These are phyloP conservation scores for Ia io DNA, from an alignment of 2,113 vertebrate species.

Conservation along the genomic window DNA sequence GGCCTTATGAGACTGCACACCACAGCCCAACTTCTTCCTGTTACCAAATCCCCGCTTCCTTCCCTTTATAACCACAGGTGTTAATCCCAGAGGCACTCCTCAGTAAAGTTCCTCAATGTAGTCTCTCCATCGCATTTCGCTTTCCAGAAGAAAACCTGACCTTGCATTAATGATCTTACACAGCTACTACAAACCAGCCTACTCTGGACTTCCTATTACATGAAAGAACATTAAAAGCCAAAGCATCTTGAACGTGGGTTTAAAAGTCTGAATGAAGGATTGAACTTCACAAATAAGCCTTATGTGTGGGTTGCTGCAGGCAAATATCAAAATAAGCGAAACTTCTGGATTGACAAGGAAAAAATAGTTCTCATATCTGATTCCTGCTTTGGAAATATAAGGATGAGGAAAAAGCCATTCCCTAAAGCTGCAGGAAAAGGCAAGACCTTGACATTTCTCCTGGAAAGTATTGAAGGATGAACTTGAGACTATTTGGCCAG, in stretches of 20 bases:
- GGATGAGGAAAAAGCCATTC: conserved; percentile 18
- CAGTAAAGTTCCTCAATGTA: background rate
- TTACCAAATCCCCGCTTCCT: background rate
- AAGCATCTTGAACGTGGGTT: background rate
- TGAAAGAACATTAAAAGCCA: background rate
- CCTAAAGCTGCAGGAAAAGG: background rate
- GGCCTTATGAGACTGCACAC: background rate
- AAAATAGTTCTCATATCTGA: background rate
- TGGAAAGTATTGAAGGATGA: conserved; percentile 38
- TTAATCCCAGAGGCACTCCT: background rate
- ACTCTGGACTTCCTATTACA: background rate
- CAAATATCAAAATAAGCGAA: conserved; percentile 8
- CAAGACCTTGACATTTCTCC: conserved; percentile 14
- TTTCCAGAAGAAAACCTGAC: background rate
- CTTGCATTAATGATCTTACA: background rate
- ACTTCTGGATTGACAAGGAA: background rate
- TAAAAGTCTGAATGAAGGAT: conserved; percentile 3
- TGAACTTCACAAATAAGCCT: background rate
- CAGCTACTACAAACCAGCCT: background rate
- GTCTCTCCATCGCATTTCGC: background rate
- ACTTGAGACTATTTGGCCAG: conserved; percentile 30
- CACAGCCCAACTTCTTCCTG: background rate
- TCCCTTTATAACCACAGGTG: background rate
- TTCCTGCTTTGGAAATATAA: background rate
- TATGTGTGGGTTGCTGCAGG: background rate